Conservation (phyloP, 2,113 vertebrate species). For the Phalacrocorax pelagicus region DNA sequence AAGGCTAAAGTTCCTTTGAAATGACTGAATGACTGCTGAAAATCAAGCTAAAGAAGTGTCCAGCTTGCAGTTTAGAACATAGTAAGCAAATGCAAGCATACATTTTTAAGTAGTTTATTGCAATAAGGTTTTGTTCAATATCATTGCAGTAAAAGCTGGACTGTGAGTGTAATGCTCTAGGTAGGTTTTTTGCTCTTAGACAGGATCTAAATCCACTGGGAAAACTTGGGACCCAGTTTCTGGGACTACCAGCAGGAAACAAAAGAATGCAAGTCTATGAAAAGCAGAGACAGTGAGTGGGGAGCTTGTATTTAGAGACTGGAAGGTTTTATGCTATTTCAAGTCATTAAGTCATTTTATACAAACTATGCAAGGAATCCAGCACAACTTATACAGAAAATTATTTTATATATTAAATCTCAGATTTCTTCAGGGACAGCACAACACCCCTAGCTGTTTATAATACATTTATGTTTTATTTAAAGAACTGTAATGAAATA, state of each 20-base stretch:
- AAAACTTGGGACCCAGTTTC: neutral
- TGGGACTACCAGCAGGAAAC: neutral
- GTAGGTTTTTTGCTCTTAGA: neutral
- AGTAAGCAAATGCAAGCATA: neutral
- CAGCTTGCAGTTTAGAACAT: neutral
- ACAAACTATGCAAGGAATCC: neutral
- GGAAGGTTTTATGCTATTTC: neutral
- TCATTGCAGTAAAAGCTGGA: neutral
- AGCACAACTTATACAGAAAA: neutral
- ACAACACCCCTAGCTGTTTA: neutral
- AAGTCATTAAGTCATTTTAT: neutral
- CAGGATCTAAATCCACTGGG: neutral
- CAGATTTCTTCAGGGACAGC: neutral
- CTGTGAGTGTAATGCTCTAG: neutral
- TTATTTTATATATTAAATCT: neutral
- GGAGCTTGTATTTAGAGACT: neutral
- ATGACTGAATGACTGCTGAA: neutral
- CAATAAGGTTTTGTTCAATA: neutral
- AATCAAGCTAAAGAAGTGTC: neutral
- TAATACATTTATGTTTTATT: neutral
- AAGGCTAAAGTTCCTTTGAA: neutral
- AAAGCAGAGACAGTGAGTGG: neutral
- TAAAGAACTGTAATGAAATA: neutral
- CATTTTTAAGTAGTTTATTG: neutral
- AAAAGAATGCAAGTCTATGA: neutral